Evolutionary conservation across 2,113 vertebrate genomes (phyloP).

Genomic region (Riparia riparia): DNA sequence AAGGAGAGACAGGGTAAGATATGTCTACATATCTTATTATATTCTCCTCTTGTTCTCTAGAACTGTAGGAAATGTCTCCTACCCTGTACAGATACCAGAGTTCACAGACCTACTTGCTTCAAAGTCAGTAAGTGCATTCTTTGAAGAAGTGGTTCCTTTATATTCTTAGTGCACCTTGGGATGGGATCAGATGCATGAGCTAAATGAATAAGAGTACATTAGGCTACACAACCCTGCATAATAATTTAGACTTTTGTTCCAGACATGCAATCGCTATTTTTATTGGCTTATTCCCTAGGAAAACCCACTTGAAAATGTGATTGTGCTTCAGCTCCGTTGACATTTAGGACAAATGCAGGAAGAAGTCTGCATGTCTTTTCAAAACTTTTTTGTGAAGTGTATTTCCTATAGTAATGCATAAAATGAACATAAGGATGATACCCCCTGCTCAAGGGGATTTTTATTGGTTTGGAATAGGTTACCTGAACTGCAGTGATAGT

Average conservation of each 20-base stretch:
- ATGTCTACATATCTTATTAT: neutral
- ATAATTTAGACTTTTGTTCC: neutral
- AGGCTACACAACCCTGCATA: neutral
- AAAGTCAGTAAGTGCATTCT: neutral
- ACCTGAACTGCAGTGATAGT: neutral
- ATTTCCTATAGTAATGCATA: neutral
- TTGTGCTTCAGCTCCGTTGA: neutral
- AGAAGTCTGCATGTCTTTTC: neutral
- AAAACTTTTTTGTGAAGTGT: neutral
- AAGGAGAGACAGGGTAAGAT: neutral
- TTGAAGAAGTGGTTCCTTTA: neutral
- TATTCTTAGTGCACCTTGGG: neutral
- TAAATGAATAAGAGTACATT: neutral
- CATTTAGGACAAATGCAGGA: neutral
- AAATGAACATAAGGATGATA: neutral
- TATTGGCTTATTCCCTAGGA: neutral
- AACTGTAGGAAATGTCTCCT: neutral
- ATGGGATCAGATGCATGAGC: neutral
- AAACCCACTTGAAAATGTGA: neutral
- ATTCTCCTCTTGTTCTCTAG: neutral
- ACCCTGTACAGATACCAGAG: neutral
- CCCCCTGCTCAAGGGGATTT: neutral
- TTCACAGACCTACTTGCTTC: neutral
- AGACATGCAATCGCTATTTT: neutral
- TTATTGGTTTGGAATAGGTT: neutral